Conservation (phyloP, 2,888 invertebrate species). For the Eurytoma adleriae region DNA sequence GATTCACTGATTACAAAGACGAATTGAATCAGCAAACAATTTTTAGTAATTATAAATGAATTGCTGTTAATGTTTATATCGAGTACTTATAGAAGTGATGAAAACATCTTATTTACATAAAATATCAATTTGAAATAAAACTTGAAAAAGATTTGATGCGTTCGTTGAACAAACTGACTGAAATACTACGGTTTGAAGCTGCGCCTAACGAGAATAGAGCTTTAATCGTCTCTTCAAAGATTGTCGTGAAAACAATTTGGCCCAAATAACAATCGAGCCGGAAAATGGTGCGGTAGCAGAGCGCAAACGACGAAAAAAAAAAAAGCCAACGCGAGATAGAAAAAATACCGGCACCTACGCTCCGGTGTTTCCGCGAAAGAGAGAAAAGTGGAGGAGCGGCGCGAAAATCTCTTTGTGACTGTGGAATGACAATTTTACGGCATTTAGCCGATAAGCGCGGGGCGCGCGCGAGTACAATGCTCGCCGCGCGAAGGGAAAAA, state of each 20-base stretch:
- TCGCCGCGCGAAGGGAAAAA: conserved; percentile 61
- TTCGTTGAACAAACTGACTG: not conserved
- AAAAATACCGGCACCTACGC: not conserved
- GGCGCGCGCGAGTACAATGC: conserved; percentile 35
- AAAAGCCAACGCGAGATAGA: not conserved
- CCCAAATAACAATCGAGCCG: conserved; percentile 69
- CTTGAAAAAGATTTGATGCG: not conserved
- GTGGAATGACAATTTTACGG: conserved; percentile 74
- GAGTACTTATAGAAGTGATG: too few species aligned
- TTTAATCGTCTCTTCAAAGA: conserved; percentile 2
- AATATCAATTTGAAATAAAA: not conserved
- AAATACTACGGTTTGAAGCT: not conserved
- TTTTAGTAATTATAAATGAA: too few species aligned
- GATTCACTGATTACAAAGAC: too few species aligned
- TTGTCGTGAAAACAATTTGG: conserved; percentile 62
- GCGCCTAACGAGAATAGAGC: not conserved
- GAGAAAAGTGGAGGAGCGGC: conserved; percentile 56
- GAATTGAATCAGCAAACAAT: too few species aligned
- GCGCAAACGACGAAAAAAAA: conserved; percentile 48
- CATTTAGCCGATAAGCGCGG: conserved; percentile 64
- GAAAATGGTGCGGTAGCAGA: conserved; percentile 61
- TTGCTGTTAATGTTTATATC: too few species aligned
- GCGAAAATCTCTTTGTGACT: conserved; percentile 50
- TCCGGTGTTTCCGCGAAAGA: conserved; percentile 20
- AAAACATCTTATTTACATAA: not conserved